Percentiles rank a stretch among this genome's conserved stretches.
Evolutionary conservation across 1,140 invertebrate species (phyloP).

Genomic region (Solenopsis invicta): DNA sequence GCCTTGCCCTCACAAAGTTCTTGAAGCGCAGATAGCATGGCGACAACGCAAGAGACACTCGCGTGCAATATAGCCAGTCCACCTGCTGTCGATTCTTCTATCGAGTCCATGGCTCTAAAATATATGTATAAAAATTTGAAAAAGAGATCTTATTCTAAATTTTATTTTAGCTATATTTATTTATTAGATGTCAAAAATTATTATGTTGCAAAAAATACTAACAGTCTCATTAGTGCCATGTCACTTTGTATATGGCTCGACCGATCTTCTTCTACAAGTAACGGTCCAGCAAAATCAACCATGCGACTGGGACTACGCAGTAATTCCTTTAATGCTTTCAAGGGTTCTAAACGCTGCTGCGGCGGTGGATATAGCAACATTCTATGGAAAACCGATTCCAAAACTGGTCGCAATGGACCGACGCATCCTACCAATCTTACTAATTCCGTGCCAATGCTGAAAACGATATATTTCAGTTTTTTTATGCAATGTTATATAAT

Average conservation of each 20-base stretch:
- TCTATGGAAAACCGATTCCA: slow-evolving; percentile 96
- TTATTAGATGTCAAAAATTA: neutral
- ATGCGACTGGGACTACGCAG: slow-evolving; percentile 91
- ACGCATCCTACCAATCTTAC: slow-evolving; percentile 95
- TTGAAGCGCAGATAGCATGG: slow-evolving; percentile 94
- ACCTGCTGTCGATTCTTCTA: slow-evolving; percentile 91
- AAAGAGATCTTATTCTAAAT: neutral
- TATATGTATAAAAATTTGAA: slow-evolving; percentile 14
- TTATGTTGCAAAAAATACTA: slow-evolving; percentile 83
- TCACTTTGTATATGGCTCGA: slow-evolving; percentile 93
- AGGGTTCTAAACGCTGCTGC: slow-evolving; percentile 93
- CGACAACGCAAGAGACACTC: slow-evolving; percentile 94
- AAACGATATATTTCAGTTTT: slow-evolving; percentile 70
- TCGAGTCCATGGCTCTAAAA: slow-evolving; percentile 95
- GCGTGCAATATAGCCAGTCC: slow-evolving; percentile 91
- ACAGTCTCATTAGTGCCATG: slow-evolving; percentile 96
- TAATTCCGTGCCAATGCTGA: slow-evolving; percentile 95
- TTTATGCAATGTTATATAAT: neutral
- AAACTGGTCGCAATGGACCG: slow-evolving; percentile 93
- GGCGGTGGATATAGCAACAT: slow-evolving; percentile 96
- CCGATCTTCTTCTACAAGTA: slow-evolving; percentile 92
- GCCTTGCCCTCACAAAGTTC: slow-evolving; percentile 92
- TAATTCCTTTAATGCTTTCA: slow-evolving; percentile 93
- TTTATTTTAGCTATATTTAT: neutral
- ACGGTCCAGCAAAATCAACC: slow-evolving; percentile 90